These are phyloP conservation scores for Echinometra lucunter DNA, from an alignment of 53 echinoderm and acorn worm species.

Conservation along the genomic window DNA sequence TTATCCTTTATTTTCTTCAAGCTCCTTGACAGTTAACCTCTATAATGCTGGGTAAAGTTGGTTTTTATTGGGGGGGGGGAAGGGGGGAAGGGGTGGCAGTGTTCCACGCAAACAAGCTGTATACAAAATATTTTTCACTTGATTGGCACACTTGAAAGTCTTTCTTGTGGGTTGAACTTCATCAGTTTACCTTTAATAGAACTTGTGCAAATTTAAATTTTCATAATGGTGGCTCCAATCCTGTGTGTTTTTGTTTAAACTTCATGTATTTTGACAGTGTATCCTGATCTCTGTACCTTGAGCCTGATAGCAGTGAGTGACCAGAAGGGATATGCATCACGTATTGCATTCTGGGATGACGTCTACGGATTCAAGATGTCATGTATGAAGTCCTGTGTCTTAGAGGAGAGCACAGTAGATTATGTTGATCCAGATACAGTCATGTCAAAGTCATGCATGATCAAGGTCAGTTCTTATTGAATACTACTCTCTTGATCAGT, in stretches of 20 bases:
- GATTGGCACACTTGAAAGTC: neutral
- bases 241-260: neutral
- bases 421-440: conserved; percentile 77
- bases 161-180: neutral
- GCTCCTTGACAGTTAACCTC: too few species aligned
- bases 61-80: too few species aligned
- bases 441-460: conserved; percentile 85
- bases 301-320: conserved; percentile 94
- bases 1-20: too few species aligned
- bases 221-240: too few species aligned
- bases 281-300: conserved; percentile 92
- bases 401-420: conserved; percentile 89
- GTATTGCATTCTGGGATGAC: conserved; percentile 95
- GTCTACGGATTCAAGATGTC: conserved; percentile 99
- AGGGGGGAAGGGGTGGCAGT: too few species aligned
- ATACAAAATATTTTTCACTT: neutral
- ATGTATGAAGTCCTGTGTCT: conserved; percentile 95
- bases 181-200: neutral
- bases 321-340: conserved; percentile 72
- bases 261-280: conserved; percentile 80
- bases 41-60: too few species aligned
- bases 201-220: too few species aligned
- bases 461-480: conserved; percentile 76
- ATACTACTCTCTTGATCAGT: too few species aligned
- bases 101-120: too few species aligned